Base-by-base conservation (phyloP, 2,797 vertebrate species). In the Darevskia mixta region DNA sequence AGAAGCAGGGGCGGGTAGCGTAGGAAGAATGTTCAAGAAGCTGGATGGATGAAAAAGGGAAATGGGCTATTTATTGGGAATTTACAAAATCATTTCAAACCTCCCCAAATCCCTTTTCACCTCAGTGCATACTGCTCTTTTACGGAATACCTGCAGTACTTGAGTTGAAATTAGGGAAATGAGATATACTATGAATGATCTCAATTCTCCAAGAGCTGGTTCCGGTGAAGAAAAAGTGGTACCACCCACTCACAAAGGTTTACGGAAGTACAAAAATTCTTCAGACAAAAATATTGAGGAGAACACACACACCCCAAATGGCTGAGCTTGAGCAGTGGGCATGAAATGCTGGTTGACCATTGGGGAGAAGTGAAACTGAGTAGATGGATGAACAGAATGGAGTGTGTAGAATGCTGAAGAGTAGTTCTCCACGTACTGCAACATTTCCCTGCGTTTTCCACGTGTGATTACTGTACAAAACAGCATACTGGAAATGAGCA, bases 11-110 rank as follows among this genome's bases (percentile, higher is more conserved):
- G 18, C 6, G 11, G 13, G 18, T 3, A 17, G 20, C 69, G 5
- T 2, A 71, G 25, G 1, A 6, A 5, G 0, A 0, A 1, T 18
- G 41, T 79, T 79, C 17, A 79, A 75, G 23, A 79, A 2, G 2
- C 2, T 69, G n/a, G 75, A 10, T 73, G 27, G 0, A 10, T 13
- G 27, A 13, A 3, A 6, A 6, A 2, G n/a, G 25, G n/a, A 80
- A 86, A 71, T 13, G 35, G 35, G 71, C 0, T 73, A 41, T 72
- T 32, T 61, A 72, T 20, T 75, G 35, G n/a, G n/a, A 76, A 76
- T 87, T 82, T 45, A 82, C 41, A 69, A 77, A 35, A 78, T 67
- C 43, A 77, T 15, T 49, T 87, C 35, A 49, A 87, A 64, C 25
- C n/a, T 86, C 23, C 8, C 13, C 13, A 72, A 83, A 75, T 18